These are phyloP conservation scores for Thereuonema tuberculata DNA, from an alignment of 1,140 invertebrate genomes.

Conservation along the genomic window DNA sequence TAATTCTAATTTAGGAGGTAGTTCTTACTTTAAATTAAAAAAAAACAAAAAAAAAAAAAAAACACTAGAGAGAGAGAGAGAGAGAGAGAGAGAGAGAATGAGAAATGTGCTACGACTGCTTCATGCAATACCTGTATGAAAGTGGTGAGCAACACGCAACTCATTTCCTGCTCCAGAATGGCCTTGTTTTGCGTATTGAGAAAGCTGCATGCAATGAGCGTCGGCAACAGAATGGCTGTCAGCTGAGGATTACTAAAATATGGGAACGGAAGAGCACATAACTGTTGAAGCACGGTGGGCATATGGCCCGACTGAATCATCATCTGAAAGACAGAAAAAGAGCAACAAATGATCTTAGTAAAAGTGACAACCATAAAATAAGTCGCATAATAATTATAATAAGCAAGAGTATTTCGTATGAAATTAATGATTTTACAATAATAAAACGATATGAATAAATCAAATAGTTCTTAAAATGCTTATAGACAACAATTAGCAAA, in stretches of 20 bases:
- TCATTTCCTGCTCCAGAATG: slow-evolving; percentile 64
- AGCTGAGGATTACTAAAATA: slow-evolving; percentile 69
- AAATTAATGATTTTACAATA: too few relatives aligned
- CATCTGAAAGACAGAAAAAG: slow-evolving; percentile 42
- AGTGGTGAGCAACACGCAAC: slow-evolving; percentile 42
- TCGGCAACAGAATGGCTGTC: slow-evolving; percentile 67
- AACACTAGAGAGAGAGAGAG: too few relatives aligned
- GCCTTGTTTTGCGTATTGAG: slow-evolving; percentile 50
- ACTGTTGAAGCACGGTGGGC: slow-evolving; percentile 71
- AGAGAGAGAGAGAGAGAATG: too few relatives aligned
- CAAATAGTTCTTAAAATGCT: too few relatives aligned
- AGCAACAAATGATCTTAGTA: slow-evolving; percentile 7
- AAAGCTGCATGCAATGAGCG: slow-evolving; percentile 63
- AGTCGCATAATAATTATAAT: too few relatives aligned
- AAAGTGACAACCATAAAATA: neutral
- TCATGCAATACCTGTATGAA: slow-evolving; percentile 33
- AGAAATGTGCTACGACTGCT: too few relatives aligned
- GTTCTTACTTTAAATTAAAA: too few relatives aligned
- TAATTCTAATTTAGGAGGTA: too few relatives aligned
- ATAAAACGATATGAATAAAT: too few relatives aligned
- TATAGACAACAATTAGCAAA: too few relatives aligned
- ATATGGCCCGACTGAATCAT: slow-evolving; percentile 63
- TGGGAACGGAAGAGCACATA: slow-evolving; percentile 75
- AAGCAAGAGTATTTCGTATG: too few relatives aligned
- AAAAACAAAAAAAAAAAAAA: too few relatives aligned